A percentile compares a stretch with the other conserved stretches of the same genome.
These are phyloP conservation scores for Nanorana parkeri DNA, from an alignment of 2,113 vertebrate species.

Conservation along the genomic window DNA sequence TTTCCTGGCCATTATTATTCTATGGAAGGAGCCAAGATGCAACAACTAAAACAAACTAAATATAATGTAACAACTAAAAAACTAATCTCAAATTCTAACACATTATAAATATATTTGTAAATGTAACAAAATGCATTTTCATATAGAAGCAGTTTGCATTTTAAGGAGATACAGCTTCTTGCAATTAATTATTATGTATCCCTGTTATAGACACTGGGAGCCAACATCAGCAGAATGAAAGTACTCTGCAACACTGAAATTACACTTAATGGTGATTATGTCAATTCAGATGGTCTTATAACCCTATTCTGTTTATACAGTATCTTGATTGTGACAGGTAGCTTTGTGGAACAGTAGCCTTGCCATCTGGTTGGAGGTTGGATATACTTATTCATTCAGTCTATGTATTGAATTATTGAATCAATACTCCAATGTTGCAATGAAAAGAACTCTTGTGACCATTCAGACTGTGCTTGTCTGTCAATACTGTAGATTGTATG, in stretches of 20 bases:
- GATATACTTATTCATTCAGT: conserved; percentile 12
- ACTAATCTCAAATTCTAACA: conserved; percentile 13
- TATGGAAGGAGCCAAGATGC: background rate
- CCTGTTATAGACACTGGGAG: no score
- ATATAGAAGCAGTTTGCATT: background rate
- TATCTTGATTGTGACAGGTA: background rate
- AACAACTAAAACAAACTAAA: background rate
- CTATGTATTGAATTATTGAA: conserved; percentile 23
- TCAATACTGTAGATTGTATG: conserved; percentile 31
- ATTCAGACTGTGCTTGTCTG: conserved; percentile 37
- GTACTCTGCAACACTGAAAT: background rate
- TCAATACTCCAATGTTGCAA: conserved; percentile 31
- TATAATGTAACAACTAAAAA: conserved; percentile 8
- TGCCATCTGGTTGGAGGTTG: background rate
- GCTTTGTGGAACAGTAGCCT: conserved; percentile 2
- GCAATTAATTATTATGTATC: background rate
- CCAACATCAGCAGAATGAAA: background rate
- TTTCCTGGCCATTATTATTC: background rate
- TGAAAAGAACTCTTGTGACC: conserved; percentile 33
- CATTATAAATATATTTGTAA: conserved; percentile 16
- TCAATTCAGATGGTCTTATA: background rate
- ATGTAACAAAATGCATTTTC: background rate
- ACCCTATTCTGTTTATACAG: background rate
- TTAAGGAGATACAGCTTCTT: background rate
- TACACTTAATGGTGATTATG: background rate